Evolutionary conservation across 1,140 invertebrate genomes (phyloP).

Genomic region (Macrocentrus cingulum): DNA sequence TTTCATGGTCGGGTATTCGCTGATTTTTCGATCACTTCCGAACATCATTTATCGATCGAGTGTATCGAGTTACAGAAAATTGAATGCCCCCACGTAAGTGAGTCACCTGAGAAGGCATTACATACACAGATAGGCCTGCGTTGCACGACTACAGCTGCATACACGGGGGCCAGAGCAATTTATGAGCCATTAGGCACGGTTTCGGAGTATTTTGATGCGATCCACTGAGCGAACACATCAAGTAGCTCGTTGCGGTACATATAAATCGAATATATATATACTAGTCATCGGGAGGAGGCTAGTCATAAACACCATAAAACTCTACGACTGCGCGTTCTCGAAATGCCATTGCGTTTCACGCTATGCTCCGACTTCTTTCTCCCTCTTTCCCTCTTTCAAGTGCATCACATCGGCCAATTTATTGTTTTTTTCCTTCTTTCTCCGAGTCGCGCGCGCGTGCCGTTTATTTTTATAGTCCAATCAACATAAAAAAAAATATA

Average conservation of each 20-base stretch:
- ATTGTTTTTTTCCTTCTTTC: too few relatives aligned
- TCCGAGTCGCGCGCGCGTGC: too few relatives aligned
- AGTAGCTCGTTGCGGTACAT: not conserved
- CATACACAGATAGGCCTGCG: too few relatives aligned
- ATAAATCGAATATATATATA: not conserved
- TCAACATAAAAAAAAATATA: too few relatives aligned
- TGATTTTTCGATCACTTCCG: not conserved
- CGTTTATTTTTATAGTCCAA: too few relatives aligned
- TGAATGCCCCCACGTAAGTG: slow-evolving; percentile 32
- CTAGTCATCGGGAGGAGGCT: not conserved
- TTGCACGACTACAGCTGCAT: too few relatives aligned
- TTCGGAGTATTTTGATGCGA: slow-evolving; percentile 29
- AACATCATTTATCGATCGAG: slow-evolving; percentile 7
- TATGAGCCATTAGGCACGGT: slow-evolving; percentile 41
- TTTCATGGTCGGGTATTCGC: not conserved
- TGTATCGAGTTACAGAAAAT: slow-evolving; percentile 38
- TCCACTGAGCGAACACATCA: slow-evolving; percentile 3
- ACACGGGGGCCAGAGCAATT: slow-evolving; percentile 35
- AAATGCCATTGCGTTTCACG: slow-evolving; percentile 12
- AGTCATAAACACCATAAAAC: slow-evolving; percentile 13
- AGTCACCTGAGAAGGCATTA: not conserved
- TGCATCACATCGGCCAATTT: too few relatives aligned
- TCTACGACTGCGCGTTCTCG: slow-evolving; percentile 13
- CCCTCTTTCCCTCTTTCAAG: too few relatives aligned
- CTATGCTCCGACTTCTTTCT: too few relatives aligned